Conservation (phyloP, 2,888 invertebrate species). For the Antheraea assamensis region DNA sequence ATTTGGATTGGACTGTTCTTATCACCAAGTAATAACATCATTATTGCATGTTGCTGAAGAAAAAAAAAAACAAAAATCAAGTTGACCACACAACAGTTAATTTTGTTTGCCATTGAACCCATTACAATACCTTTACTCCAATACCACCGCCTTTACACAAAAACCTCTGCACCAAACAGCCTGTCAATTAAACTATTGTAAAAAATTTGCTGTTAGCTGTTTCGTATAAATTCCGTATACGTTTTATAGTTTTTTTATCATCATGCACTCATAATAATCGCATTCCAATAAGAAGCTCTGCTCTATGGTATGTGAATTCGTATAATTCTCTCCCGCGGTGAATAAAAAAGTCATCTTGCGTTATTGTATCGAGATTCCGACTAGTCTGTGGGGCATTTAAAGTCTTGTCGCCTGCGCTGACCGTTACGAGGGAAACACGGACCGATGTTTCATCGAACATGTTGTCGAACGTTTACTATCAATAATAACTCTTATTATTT, state of each 20-base stretch:
- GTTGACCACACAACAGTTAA: neutral
- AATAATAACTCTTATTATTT: neutral
- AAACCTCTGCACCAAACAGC: neutral
- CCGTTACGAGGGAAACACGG: conserved; percentile 43
- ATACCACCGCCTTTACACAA: too few relatives aligned
- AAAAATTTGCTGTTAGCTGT: neutral
- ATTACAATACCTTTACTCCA: too few relatives aligned
- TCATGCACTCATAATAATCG: neutral
- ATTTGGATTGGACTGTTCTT: too few relatives aligned
- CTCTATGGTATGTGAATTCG: conserved; percentile 26
- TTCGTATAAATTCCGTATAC: neutral
- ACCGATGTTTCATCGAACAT: neutral
- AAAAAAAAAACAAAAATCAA: too few relatives aligned
- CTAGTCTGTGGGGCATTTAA: conserved; percentile 39
- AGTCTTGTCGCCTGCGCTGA: conserved; percentile 43
- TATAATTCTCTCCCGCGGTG: conserved; percentile 32
- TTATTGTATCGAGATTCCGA: conserved; percentile 53
- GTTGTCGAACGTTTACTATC: neutral
- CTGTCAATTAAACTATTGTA: neutral
- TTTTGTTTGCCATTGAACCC: neutral
- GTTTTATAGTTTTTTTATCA: neutral
- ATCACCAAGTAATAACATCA: too few relatives aligned
- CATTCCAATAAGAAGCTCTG: conserved; percentile 20
- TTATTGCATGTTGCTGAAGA: too few relatives aligned
- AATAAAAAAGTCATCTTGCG: conserved; percentile 47